Conservation (phyloP, 2,113 vertebrate species). For the Thymallus thymallus region DNA sequence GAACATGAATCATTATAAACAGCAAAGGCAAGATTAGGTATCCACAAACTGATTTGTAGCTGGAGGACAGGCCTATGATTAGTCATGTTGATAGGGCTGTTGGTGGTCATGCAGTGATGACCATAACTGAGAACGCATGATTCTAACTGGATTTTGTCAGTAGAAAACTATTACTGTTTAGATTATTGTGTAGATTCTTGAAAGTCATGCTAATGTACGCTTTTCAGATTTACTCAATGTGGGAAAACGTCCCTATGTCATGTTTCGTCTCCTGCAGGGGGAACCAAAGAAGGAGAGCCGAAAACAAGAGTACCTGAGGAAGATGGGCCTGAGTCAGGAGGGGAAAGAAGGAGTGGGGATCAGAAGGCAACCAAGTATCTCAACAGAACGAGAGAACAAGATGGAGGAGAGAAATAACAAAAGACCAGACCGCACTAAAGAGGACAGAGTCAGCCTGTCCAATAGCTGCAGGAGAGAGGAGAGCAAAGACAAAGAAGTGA, state of each 20-base stretch:
- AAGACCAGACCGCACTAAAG: constrained; percentile 44
- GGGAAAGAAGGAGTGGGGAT: constrained; percentile 44
- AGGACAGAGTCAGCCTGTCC: constrained; percentile 41
- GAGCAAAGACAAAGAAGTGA: constrained; percentile 40
- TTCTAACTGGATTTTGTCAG: too few species aligned
- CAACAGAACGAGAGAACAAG: constrained; percentile 44
- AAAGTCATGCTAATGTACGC: not conserved
- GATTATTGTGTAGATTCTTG: too few species aligned
- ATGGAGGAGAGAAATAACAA: constrained; percentile 49
- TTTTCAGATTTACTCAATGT: too few species aligned
- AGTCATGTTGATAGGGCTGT: too few species aligned
- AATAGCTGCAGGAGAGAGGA: constrained; percentile 51
- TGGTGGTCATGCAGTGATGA: too few species aligned
- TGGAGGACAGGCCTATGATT: too few species aligned
- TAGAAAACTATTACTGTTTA: too few species aligned
- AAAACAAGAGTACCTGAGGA: constrained; percentile 74
- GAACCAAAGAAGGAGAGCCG: constrained; percentile 72
- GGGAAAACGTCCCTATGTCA: not conserved
- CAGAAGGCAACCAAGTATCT: constrained; percentile 48
- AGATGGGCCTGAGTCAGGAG: constrained; percentile 75
- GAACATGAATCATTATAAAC: too few species aligned
- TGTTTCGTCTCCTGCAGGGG: constrained; percentile 49
- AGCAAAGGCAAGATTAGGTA: too few species aligned
- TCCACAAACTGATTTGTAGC: too few species aligned
- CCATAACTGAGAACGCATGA: too few species aligned